These are phyloP conservation scores for Anniella stebbinsi DNA, from an alignment of 2,797 vertebrate genomes.

Conservation along the genomic window DNA sequence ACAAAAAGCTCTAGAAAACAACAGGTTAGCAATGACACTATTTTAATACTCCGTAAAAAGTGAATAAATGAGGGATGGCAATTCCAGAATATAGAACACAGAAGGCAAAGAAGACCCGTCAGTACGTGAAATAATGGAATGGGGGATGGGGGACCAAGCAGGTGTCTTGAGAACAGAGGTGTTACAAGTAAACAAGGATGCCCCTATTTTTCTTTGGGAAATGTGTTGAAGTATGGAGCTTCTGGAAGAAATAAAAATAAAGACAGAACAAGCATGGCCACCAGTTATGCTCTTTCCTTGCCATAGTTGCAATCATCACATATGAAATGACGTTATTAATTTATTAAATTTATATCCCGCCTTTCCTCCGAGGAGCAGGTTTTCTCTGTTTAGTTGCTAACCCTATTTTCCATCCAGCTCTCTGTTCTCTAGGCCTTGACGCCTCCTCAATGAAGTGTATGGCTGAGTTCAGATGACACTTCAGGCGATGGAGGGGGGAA, in stretches of 20 bases:
- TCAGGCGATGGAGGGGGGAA: too few species aligned
- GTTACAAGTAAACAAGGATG: neutral
- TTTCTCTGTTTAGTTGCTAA: neutral
- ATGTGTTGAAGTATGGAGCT: neutral
- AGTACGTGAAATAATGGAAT: neutral
- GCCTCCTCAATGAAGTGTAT: neutral
- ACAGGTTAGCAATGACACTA: neutral
- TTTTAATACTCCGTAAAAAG: neutral
- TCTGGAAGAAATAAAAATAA: neutral
- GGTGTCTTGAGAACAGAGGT: neutral
- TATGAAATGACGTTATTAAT: neutral
- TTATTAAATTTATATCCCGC: too few species aligned
- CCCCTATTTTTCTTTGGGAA: neutral
- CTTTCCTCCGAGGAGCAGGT: too few species aligned
- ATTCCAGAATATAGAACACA: neutral
- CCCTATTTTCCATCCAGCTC: neutral
- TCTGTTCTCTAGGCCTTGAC: neutral
- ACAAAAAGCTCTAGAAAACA: neutral
- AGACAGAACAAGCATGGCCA: neutral
- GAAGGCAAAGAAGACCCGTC: neutral
- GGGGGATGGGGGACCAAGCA: neutral
- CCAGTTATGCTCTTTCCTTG: neutral
- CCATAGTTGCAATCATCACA: neutral
- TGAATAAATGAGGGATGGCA: neutral
- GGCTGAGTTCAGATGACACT: too few species aligned